Base-by-base conservation (phyloP, 2,113 vertebrate species). In the Sceloporus undulatus region DNA sequence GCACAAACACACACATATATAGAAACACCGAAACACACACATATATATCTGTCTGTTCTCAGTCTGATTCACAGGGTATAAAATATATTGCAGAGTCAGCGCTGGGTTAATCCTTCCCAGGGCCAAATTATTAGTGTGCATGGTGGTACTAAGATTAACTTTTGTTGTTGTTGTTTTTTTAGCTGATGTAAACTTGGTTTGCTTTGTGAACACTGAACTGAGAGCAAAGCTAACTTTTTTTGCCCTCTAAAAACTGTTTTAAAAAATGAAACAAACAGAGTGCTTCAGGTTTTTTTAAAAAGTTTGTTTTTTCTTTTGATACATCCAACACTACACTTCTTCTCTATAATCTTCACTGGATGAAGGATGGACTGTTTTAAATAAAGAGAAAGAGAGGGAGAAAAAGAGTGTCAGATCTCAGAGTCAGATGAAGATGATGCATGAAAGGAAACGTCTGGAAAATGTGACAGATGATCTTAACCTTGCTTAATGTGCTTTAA, bases 401-500 rank as follows among this genome's bases (percentile, higher is more conserved):
- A 90, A 90, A 92, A 91, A 75, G 25, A 85, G 42, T 21, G 54
- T 88, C 84, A 88, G 84, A 93, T 73, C 91, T 92, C 87, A 77
- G 89, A 93, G 93, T 94, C 89, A 93, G 92, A 94, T 77, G 90
- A 90, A 87, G 91, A 78, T 88, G 92, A 82, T 94, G 79, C 86
- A 90, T 90, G 89, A 94, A 94, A 91, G 81, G 82, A 92, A 90
- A 81, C 90, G 91, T 91, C 92, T 94, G 86, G 92, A 88, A 93
- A 93, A 95, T 88, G 92, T 94, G 95, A 93, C 92, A 94, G 91
- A 93, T 92, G 87, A 95, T 92, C 86, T 91, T 94, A 93, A 91
- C 91, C 75, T 95, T 91, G 90, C 91, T 95, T 94, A 94, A 94
- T 92, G 85, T 94, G 90, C 66, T 91, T 94, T 95, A 95, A 95